Conservation (phyloP, 2,888 invertebrate species). For the Acrobasis suavella region DNA sequence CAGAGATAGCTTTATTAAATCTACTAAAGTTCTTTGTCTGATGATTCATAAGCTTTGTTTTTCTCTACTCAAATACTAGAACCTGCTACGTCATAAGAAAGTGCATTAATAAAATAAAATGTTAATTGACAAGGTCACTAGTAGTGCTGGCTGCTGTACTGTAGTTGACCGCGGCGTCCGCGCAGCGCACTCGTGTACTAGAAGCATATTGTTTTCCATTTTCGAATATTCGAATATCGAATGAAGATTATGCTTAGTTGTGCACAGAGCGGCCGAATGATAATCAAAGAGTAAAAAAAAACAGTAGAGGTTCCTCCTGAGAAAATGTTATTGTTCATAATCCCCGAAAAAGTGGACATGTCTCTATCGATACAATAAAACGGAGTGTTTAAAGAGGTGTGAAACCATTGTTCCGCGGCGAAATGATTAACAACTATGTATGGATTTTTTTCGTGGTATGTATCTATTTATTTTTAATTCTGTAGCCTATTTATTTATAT, state of each 20-base stretch:
- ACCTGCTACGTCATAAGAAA: conserved; percentile 69
- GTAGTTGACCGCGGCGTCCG: conserved; percentile 75
- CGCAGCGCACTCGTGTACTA: conserved; percentile 77
- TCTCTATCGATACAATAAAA: conserved; percentile 76
- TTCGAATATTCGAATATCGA: conserved; percentile 55
- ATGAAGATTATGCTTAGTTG: conserved; percentile 71
- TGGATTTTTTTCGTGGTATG: conserved; percentile 75
- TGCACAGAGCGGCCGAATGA: conserved; percentile 50
- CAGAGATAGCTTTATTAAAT: too few species aligned
- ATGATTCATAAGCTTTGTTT: conserved; percentile 40
- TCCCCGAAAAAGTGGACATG: conserved; percentile 72
- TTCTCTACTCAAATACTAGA: conserved; percentile 43
- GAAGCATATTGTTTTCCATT: conserved; percentile 71
- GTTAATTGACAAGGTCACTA: conserved; percentile 78
- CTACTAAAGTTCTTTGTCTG: conserved; percentile 45
- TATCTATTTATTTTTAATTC: conserved; percentile 10
- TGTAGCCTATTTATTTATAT: background rate
- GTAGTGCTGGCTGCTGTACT: conserved; percentile 56
- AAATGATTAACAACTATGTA: conserved; percentile 68
- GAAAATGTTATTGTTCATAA: conserved; percentile 64
- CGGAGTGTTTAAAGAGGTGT: conserved; percentile 53
- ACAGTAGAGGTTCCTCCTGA: conserved; percentile 20
- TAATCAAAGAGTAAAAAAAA: background rate
- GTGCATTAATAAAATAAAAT: conserved; percentile 79
- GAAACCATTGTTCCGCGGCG: conserved; percentile 54